Evolutionary conservation across 1,140 invertebrate genomes (phyloP).

Genomic region (Bombus terrestris): DNA sequence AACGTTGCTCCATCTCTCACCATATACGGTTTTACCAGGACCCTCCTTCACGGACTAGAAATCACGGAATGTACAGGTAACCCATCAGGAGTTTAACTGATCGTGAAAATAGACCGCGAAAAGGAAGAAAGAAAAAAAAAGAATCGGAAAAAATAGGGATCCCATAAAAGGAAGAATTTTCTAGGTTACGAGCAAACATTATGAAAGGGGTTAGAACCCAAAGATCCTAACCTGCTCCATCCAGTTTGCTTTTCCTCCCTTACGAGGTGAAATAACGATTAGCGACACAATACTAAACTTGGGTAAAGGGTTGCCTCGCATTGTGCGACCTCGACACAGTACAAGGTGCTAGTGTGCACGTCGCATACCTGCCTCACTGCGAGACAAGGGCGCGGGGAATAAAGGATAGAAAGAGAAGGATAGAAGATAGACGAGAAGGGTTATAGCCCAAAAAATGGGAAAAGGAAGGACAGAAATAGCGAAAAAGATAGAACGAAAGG

Average conservation of each 20-base stretch:
- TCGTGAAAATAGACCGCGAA: neutral
- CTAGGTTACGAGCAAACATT: slow-evolving; percentile 31
- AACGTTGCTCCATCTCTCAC: neutral
- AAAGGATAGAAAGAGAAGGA: too few relatives aligned
- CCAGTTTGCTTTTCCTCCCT: slow-evolving; percentile 39
- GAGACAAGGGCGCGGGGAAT: neutral
- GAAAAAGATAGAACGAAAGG: neutral
- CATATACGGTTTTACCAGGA: neutral
- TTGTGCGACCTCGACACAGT: slow-evolving; percentile 42
- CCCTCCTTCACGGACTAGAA: slow-evolving; percentile 1
- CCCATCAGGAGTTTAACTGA: slow-evolving; percentile 40
- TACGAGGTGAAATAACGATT: slow-evolving; percentile 59
- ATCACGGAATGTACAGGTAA: slow-evolving; percentile 20
- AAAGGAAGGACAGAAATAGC: too few relatives aligned
- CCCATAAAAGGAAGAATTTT: slow-evolving; percentile 43
- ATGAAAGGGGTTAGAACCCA: slow-evolving; percentile 57
- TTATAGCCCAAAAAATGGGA: too few relatives aligned
- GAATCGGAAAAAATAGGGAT: slow-evolving; percentile 11
- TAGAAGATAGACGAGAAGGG: too few relatives aligned
- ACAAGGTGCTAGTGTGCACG: slow-evolving; percentile 61
- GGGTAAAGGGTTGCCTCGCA: slow-evolving; percentile 74
- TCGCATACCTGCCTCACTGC: slow-evolving; percentile 67
- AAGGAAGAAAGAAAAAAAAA: neutral
- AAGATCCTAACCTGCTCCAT: slow-evolving; percentile 63
- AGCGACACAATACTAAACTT: slow-evolving; percentile 67